phyloP scores from a whole-genome alignment of 2,888 invertebrate species.

The Mesopsocus fuscifrons region DNA sequence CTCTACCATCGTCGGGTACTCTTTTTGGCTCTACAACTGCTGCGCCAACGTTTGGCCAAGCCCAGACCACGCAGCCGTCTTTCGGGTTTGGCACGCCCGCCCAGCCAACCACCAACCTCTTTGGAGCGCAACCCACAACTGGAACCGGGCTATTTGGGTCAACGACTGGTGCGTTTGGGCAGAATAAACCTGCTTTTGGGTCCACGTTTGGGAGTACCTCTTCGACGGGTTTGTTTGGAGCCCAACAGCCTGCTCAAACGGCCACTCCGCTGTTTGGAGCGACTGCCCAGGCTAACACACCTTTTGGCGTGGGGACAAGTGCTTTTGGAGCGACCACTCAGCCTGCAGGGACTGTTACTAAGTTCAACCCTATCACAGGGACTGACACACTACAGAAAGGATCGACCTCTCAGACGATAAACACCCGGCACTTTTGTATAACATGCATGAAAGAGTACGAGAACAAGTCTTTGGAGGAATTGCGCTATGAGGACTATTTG shows the following conservation, averaged over 20 bases:
- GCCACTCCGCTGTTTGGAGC: constrained; percentile 28
- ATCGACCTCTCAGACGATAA: constrained; percentile 66
- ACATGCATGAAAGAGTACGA: constrained; percentile 99
- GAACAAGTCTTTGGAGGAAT: constrained; percentile 79
- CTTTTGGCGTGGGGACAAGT: constrained; percentile 25
- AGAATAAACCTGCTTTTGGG: constrained; percentile 38
- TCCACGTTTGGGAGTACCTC: constrained; percentile 36
- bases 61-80: constrained; percentile 32
- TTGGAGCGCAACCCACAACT: constrained; percentile 31
- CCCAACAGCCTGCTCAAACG: constrained; percentile 24
- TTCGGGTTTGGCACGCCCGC: constrained; percentile 24
- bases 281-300: constrained; percentile 28
- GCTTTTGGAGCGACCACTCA: constrained; percentile 15
- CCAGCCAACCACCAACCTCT: constrained; percentile 23
- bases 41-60: constrained; percentile 43
- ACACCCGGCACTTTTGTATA: constrained; percentile 89
- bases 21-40: constrained; percentile 43
- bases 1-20: constrained; percentile 22
- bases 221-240: constrained; percentile 40
- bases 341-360: constrained; percentile 53
- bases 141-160: constrained; percentile 40
- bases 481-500: constrained; percentile 82
- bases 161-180: constrained; percentile 41
- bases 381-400: constrained; percentile 84
- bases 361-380: constrained; percentile 72